Base-by-base conservation (phyloP, 1,140 invertebrate species). In the Ditylenchus dipsaci region DNA sequence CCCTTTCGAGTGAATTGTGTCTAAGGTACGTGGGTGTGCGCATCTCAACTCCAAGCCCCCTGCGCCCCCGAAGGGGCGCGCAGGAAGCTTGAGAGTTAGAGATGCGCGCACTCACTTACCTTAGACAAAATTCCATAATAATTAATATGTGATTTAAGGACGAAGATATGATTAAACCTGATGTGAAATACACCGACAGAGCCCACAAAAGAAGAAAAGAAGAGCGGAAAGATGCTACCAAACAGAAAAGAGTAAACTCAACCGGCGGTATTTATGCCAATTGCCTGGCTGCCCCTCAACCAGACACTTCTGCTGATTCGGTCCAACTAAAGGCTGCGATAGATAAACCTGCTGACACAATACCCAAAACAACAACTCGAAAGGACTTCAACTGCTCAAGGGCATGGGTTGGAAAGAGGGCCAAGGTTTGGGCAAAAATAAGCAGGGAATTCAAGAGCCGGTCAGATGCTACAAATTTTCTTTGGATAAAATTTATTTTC, bases 41-140 rank as follows among this genome's bases (percentile, higher is more conserved):
- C n/a, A n/a, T n/a, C n/a, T n/a, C n/a, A n/a, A n/a, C n/a, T n/a
- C n/a, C n/a, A n/a, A n/a, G n/a, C n/a, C n/a, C n/a, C n/a, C n/a
- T n/a, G n/a, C n/a, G n/a, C n/a, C n/a, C n/a, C n/a, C n/a, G n/a
- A n/a, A n/a, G n/a, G n/a, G n/a, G n/a, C n/a, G n/a, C n/a, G n/a
- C n/a, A n/a, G n/a, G n/a, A n/a, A n/a, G n/a, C n/a, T n/a, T n/a
- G n/a, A n/a, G n/a, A n/a, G n/a, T n/a, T n/a, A n/a, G n/a, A n/a
- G n/a, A n/a, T n/a, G n/a, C n/a, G n/a, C n/a, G n/a, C n/a, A n/a
- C n/a, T n/a, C n/a, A n/a, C n/a, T n/a, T n/a, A n/a, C n/a, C n/a
- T n/a, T n/a, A n/a, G n/a, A n/a, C n/a, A 17, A 47, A 49, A 83
- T 90, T 60, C 88, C 94, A 0, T 92, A 95, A 71, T 78, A 78